Base-by-base conservation (phyloP, 2,888 invertebrate genomes). In the Troglohyphantes excavatus region DNA sequence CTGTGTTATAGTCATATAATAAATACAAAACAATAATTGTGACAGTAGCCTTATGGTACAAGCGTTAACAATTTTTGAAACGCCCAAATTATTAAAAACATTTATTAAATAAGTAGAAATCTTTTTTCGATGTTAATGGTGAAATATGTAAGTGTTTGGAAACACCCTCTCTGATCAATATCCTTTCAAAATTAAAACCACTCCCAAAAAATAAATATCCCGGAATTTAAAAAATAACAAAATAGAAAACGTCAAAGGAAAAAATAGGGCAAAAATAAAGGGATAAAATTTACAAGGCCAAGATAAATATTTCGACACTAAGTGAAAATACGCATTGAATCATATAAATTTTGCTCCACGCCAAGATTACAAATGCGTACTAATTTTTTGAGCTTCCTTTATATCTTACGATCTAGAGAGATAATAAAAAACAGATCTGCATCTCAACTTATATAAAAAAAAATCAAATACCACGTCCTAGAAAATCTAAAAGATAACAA, bases 371-470 rank as follows among this genome's bases (percentile, higher is more conserved):
- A 23, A 27, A 72, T n/a, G 72, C 17, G 23, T 26, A 46, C 46
- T 26, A 72, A 46, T 39, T 46, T 46, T 19, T 61, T 33, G 13
- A 53, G 27, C 26, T 53, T 13, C 72, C 63, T 46, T 72, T 46
- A 26, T n/a, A 33, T 70, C 19, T 70, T 19, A 33, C 19, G 33
- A 33, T 70, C 39, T 5, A 23, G 19, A 73, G 17, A 73, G 73
- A 73, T 81, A n/a, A n/a, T n/a, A 53, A 81, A 53, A 82, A 72
- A 33, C 59, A 39, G 70, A 70, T 81, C 46, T 21, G 27, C 29
- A 53, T 68, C 33, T 29, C 59, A 29, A 33, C 39, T 65, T 63
- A 13, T n/a, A n/a, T 23, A 78, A 39, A 70, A 59, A 70, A 33
- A n/a, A 17, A 6, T 29, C 46, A 19, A 29, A 21, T 39, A 72